These are phyloP conservation scores for Sycobia sp. DNA, from an alignment of 1,140 invertebrate genomes.

Conservation along the genomic window DNA sequence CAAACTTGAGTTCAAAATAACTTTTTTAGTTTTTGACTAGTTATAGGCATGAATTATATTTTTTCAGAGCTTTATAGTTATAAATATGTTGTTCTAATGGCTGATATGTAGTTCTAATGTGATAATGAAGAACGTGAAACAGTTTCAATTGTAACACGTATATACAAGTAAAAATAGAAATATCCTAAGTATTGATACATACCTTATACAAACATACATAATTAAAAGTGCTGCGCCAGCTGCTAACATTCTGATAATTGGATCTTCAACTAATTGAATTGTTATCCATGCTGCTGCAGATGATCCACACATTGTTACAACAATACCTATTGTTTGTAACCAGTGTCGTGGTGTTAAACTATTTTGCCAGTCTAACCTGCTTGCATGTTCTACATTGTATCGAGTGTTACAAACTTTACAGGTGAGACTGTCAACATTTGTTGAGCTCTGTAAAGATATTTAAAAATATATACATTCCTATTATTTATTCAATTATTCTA, in stretches of 20 bases:
- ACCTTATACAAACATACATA: conserved; percentile 85
- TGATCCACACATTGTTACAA: conserved; percentile 74
- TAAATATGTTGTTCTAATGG: too few species aligned
- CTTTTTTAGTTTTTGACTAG: neutral
- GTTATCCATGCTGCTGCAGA: conserved; percentile 80
- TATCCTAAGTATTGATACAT: too few species aligned
- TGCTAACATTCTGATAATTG: conserved; percentile 77
- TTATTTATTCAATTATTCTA: too few species aligned
- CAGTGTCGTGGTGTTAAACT: conserved; percentile 82
- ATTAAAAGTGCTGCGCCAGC: conserved; percentile 81
- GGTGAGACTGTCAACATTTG: conserved; percentile 69
- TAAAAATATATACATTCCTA: neutral
- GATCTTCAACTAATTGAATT: conserved; percentile 78
- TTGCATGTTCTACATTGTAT: conserved; percentile 75
- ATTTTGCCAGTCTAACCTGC: conserved; percentile 78
- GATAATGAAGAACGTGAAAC: too few species aligned
- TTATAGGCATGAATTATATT: neutral
- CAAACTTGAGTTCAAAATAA: too few species aligned
- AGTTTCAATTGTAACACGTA: too few species aligned
- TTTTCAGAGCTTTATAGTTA: too few species aligned
- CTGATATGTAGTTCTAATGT: too few species aligned
- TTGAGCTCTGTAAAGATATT: conserved; percentile 64
- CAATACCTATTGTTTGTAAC: conserved; percentile 72
- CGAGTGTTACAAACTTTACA: conserved; percentile 82
- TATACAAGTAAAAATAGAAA: too few species aligned